Conservation (phyloP, 2,113 vertebrate genomes). For the Oncorhynchus kisutch region DNA sequence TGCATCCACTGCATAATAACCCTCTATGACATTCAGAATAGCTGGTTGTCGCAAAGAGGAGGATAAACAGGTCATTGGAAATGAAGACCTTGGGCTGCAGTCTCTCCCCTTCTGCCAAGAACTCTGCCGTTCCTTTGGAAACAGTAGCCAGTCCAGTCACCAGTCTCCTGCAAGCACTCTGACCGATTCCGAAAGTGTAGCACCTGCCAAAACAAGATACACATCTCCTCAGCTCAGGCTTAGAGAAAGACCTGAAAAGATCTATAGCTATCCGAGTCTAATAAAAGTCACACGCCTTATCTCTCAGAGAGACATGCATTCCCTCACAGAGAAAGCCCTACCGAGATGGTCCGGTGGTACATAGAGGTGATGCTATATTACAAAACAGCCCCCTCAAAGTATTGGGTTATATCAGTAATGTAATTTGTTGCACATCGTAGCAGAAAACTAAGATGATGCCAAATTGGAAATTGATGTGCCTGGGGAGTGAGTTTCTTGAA, state of each 20-base stretch:
- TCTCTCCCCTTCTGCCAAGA: conserved; percentile 84
- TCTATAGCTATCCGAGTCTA: neutral
- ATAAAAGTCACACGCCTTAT: conserved; percentile 7
- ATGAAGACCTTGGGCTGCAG: conserved; percentile 88
- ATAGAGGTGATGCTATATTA: neutral
- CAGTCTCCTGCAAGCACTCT: conserved; percentile 83
- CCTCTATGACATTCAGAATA: conserved; percentile 41
- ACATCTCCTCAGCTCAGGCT: neutral
- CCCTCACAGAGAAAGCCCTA: neutral
- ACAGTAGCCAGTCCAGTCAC: conserved; percentile 81
- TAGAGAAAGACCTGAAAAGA: conserved; percentile 3
- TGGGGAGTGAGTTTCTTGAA: too few species aligned
- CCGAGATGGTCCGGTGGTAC: too few species aligned
- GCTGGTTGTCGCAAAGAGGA: conserved; percentile 32
- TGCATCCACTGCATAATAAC: conserved; percentile 45
- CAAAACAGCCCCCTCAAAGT: neutral
- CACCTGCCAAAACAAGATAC: conserved; percentile 75
- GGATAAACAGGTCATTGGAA: conserved; percentile 45
- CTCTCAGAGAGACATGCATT: neutral
- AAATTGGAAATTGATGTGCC: neutral
- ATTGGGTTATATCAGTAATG: neutral
- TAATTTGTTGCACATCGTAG: neutral
- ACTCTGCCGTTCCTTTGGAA: conserved; percentile 86
- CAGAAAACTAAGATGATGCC: neutral
- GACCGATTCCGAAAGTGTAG: conserved; percentile 90